phyloP scores from a whole-genome alignment of 2,113 vertebrate species.

The Hemibagrus wyckioides region DNA sequence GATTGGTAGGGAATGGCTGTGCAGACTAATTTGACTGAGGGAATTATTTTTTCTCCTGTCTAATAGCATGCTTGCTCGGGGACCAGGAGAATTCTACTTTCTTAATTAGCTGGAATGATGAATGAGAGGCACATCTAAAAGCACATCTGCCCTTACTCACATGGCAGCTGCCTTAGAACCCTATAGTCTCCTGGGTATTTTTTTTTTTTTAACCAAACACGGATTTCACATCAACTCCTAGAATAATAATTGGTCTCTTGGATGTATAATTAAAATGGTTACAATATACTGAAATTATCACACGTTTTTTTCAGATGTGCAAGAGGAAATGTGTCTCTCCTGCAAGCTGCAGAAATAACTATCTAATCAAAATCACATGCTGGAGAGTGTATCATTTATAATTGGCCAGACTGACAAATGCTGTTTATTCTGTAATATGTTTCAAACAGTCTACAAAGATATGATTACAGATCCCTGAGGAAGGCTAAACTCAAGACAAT shows the following conservation, averaged over 20 bases:
- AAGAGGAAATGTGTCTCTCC: not conserved
- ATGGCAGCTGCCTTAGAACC: not conserved
- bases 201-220: not conserved
- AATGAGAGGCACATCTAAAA: constrained; percentile 37
- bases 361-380: constrained; percentile 43
- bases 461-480: not conserved
- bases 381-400: constrained; percentile 61
- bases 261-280: constrained; percentile 7
- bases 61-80: constrained; percentile 42
- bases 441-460: not conserved
- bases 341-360: constrained; percentile 46
- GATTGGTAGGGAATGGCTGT: constrained; percentile 30
- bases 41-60: constrained; percentile 50
- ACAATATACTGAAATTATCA: constrained; percentile 21
- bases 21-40: constrained; percentile 41
- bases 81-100: constrained; percentile 42
- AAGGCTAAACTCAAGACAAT: not conserved
- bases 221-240: not conserved
- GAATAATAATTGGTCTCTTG: constrained; percentile 16
- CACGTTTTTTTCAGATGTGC: not conserved
- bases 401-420: constrained; percentile 33
- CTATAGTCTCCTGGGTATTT: not conserved
- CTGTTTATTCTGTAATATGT: constrained; percentile 55
- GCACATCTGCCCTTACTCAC: constrained; percentile 21
- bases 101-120: constrained; percentile 48